Conservation (phyloP, 1,140 invertebrate species). For the Drosophila sechellia region DNA sequence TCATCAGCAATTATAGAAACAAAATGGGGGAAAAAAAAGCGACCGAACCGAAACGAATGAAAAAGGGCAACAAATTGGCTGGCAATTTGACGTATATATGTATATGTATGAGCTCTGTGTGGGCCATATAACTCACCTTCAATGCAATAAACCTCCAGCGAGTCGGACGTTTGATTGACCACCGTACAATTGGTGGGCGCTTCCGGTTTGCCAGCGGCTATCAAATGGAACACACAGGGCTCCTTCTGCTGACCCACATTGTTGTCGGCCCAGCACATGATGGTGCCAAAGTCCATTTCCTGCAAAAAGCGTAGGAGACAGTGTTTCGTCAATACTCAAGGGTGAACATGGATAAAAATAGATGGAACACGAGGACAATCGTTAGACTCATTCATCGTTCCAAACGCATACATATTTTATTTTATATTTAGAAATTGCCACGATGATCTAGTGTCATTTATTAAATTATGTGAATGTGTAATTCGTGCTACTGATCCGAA, state of each 20-base stretch:
- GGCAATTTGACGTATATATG: constrained; percentile 29
- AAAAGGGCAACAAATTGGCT: constrained; percentile 60
- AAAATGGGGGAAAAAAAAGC: constrained; percentile 2
- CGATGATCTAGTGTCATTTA: no score
- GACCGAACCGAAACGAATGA: constrained; percentile 13
- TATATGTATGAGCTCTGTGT: constrained; percentile 4
- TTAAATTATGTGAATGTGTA: no score
- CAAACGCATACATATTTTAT: no score
- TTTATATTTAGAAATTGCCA: no score
- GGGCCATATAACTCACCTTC: constrained; percentile 85
- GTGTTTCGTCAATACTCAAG: constrained; percentile 23
- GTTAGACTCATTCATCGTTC: no score
- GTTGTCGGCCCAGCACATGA: constrained; percentile 89
- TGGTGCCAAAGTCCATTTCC: constrained; percentile 90
- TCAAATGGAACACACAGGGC: constrained; percentile 90
- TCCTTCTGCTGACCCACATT: constrained; percentile 88
- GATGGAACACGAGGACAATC: neutral
- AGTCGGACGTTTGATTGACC: constrained; percentile 92
- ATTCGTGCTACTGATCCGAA: no score
- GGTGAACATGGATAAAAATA: constrained; percentile 16
- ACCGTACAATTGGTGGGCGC: constrained; percentile 92
- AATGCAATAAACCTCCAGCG: constrained; percentile 90
- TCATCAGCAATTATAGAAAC: constrained; percentile 77
- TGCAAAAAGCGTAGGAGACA: constrained; percentile 48
- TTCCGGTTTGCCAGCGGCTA: constrained; percentile 92